phyloP scores from a whole-genome alignment of 2,888 invertebrate genomes.

The Sinodicranocentrus sp. region DNA sequence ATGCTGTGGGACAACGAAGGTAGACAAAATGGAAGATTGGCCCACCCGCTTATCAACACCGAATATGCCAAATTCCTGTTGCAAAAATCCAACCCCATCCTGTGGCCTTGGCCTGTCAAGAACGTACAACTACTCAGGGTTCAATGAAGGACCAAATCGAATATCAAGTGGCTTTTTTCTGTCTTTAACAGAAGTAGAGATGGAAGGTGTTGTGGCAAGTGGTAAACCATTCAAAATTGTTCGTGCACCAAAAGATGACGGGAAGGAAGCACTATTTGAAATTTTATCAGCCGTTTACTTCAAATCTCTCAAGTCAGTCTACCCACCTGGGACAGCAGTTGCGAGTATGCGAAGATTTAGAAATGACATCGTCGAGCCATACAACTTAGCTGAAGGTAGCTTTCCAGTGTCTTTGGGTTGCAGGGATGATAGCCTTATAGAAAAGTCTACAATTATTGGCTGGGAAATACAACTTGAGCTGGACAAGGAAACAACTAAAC shows the following conservation, averaged over 20 bases:
- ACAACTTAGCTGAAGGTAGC: background rate
- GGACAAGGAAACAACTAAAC: constrained; percentile 25
- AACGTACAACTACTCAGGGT: constrained; percentile 14
- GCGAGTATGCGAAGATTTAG: background rate
- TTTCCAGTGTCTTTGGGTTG: constrained; percentile 13
- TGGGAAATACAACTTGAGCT: constrained; percentile 28
- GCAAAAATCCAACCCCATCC: background rate
- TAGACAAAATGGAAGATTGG: constrained; percentile 41
- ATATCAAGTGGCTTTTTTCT: constrained; percentile 28
- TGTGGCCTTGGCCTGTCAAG: constrained; percentile 23
- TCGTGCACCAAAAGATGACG: background rate
- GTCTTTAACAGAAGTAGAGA: constrained; percentile 5
- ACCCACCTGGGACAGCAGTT: constrained; percentile 16
- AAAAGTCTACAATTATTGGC: constrained; percentile 17
- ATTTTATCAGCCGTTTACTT: constrained; percentile 14
- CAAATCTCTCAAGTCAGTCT: background rate
- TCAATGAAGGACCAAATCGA: background rate
- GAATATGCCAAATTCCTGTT: constrained; percentile 25
- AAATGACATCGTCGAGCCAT: constrained; percentile 26
- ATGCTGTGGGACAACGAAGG: constrained; percentile 16
- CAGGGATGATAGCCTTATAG: background rate
- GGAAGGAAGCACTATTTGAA: background rate
- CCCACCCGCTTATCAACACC: background rate
- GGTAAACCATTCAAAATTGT: constrained; percentile 17
- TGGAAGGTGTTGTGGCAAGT: background rate